Evolutionary conservation across 2,888 invertebrate genomes (phyloP), one percentile per base, ranked within the genome.

Genomic region (Ophion slaviceki): DNA sequence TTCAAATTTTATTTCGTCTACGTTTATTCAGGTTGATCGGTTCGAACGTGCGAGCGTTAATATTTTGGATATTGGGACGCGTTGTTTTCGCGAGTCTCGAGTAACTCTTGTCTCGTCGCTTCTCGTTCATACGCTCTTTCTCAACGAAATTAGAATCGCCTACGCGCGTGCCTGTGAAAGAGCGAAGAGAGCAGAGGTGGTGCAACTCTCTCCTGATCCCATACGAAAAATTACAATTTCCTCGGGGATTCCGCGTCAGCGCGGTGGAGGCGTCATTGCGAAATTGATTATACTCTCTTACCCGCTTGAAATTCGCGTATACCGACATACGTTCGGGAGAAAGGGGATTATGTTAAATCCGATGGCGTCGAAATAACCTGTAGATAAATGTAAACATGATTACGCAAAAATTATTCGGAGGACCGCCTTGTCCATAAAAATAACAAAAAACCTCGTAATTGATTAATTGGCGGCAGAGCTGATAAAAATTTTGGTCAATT

Each of bases 61-160:
- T 47, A 70, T 62, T 78, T 61, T 62, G 62, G 32, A 70, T 70
- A n/a, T 70, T 45, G n/a, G 45, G 45, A 61, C 17, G 17, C 72
- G 80, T 80, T 80, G 80, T 80, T 74, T 77, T 80, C 40, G 11
- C 75, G 62, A 64, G 71, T 40, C 64, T 68, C 68, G 45, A 85
- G 64, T 24, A 68, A 40, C 67, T 72, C 72, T 64, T 74, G 76
- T 72, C 45, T 72, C 68, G 47, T 57, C 72, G 74, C 53, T 68
- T 74, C 80, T 74, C 80, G 72, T 81, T 85, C 81, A 76, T 76
- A 70, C 76, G 71, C 40, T 57, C 68, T 77, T 82, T 86, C 83
- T 67, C 80, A 86, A 86, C 86, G 86, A 80, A 86, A 77, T 83
- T 86, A 86, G 86, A 86, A 86, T 83, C 83, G 86, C 83, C 86